phyloP scores from a whole-genome alignment of 2,888 invertebrate species.

The Agrochola litura region DNA sequence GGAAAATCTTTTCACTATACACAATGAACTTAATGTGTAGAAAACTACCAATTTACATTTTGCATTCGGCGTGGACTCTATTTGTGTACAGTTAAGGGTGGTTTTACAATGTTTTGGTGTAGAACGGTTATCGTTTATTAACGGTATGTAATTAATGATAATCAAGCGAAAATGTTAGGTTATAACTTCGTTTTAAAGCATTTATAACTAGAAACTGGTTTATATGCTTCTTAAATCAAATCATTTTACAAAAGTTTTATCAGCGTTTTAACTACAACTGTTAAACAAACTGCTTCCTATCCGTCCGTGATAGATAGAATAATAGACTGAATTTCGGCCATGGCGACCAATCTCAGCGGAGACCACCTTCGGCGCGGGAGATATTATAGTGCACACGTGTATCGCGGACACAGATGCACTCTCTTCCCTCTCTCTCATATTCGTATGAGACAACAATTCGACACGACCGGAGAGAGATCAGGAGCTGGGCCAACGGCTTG shows the following conservation, averaged over 20 bases:
- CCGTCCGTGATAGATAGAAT: too few species aligned
- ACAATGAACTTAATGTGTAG: conserved; percentile 78
- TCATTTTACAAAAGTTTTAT: conserved; percentile 13
- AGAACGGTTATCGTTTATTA: conserved; percentile 42
- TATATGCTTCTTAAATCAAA: not conserved
- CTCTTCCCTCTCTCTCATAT: too few species aligned
- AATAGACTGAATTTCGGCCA: too few species aligned
- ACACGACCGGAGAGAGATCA: too few species aligned
- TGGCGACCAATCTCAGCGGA: too few species aligned
- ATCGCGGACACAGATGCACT: too few species aligned
- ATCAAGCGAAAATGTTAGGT: conserved; percentile 62
- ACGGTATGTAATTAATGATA: conserved; percentile 58
- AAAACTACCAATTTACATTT: conserved; percentile 65
- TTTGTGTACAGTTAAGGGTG: conserved; percentile 17
- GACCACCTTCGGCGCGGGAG: too few species aligned
- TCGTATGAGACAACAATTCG: too few species aligned
- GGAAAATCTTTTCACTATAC: conserved; percentile 87
- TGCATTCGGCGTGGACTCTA: conserved; percentile 55
- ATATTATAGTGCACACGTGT: too few species aligned
- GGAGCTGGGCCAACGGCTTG: too few species aligned
- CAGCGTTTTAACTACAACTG: not conserved
- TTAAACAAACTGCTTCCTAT: not conserved
- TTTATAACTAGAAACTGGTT: conserved; percentile 41
- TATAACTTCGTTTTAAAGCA: conserved; percentile 46
- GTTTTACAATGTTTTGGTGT: conserved; percentile 23